These are phyloP conservation scores for Henricia sp. DNA, from an alignment of 53 echinoderm and acorn worm species.

Conservation along the genomic window DNA sequence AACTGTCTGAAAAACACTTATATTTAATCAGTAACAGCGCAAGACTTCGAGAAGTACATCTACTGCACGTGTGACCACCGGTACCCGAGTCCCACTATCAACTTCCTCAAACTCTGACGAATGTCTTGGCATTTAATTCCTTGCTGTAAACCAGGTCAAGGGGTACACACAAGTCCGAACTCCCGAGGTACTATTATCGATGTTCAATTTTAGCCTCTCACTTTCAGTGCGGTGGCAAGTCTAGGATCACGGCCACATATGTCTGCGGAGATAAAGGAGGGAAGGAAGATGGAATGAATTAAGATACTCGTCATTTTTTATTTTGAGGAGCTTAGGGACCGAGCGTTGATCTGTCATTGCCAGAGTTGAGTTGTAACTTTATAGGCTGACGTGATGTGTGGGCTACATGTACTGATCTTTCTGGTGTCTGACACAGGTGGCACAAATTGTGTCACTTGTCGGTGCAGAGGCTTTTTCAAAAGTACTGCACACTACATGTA, in stretches of 20 bases:
- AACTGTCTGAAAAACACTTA: background rate
- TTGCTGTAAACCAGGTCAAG: constrained; percentile 29
- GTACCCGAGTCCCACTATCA: background rate
- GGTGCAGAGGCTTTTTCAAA: background rate
- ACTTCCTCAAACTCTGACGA: background rate
- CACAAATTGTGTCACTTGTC: background rate
- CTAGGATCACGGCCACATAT: background rate
- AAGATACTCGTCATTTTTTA: background rate
- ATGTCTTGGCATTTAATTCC: constrained; percentile 16
- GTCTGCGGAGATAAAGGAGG: constrained; percentile 20
- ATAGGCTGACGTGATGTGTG: background rate
- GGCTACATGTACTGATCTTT: background rate
- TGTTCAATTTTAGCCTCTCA: background rate
- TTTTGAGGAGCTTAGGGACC: background rate
- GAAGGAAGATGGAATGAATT: background rate
- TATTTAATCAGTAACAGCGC: background rate
- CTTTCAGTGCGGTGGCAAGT: background rate
- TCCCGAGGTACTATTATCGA: background rate
- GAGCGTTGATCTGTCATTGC: background rate
- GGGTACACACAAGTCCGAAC: background rate
- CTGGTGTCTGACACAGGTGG: background rate
- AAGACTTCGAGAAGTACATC: background rate
- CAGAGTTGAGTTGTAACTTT: background rate
- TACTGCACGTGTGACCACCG: background rate
- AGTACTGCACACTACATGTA: background rate